Conservation (phyloP, 64 coral and sea anemone genomes). For the Porites lutea region DNA sequence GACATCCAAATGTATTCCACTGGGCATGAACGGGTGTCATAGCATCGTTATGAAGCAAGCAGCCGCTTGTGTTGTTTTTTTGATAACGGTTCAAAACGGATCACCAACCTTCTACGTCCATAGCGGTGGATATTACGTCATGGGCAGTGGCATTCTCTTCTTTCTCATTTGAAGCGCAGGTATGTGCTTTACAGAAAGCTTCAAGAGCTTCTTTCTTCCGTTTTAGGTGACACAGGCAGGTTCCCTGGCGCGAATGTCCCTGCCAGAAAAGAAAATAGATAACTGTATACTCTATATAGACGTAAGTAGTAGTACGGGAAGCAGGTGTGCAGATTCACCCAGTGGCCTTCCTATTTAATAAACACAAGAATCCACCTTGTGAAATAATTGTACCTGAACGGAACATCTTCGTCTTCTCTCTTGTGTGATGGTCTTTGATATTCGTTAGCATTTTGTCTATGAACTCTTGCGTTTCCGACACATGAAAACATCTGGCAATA, state of each 20-base stretch:
- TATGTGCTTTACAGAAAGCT: conserved; percentile 40
- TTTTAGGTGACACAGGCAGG: conserved; percentile 18
- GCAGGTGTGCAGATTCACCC: too few species aligned
- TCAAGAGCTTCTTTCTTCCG: conserved; percentile 18
- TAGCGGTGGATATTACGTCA: conserved; percentile 28
- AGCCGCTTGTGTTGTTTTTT: too few species aligned
- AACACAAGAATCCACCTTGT: too few species aligned
- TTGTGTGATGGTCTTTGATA: too few species aligned
- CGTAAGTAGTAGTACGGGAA: too few species aligned
- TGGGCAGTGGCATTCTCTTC: conserved; percentile 5
- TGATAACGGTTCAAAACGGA: background rate
- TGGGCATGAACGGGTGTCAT: too few species aligned
- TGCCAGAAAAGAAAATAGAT: background rate
- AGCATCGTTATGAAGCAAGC: too few species aligned
- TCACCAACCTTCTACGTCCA: conserved; percentile 7
- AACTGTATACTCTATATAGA: background rate
- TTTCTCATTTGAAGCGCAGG: background rate
- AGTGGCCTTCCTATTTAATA: too few species aligned
- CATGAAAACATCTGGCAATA: background rate
- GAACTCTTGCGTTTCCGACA: too few species aligned
- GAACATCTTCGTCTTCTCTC: background rate
- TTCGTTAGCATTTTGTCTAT: too few species aligned
- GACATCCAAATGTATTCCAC: too few species aligned
- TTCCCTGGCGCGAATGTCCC: conserved; percentile 50
- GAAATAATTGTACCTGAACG: background rate